Evolutionary conservation across 2,113 vertebrate species (phyloP).

Genomic region (Cyprinus carpio): DNA sequence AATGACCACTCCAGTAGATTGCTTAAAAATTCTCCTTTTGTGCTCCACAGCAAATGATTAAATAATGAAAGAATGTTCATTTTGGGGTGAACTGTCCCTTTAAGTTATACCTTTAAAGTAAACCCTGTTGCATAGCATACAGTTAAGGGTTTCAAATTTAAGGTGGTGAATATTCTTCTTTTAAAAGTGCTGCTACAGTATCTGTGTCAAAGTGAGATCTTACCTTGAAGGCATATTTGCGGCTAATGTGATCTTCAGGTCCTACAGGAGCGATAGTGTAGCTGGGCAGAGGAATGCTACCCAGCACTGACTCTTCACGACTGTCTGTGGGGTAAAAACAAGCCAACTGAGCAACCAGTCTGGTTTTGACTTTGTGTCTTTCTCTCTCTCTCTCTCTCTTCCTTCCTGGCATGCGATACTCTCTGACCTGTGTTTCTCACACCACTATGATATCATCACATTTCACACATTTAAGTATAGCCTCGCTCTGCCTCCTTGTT

Average conservation of each 20-base stretch:
- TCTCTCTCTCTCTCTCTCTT: not conserved
- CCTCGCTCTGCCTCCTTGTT: not conserved
- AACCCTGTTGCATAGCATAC: not conserved
- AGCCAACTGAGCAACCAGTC: not conserved
- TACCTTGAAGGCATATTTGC: conserved; percentile 97
- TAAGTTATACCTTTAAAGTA: not conserved
- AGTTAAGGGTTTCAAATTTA: not conserved
- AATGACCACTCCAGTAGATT: not conserved
- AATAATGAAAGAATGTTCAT: not conserved
- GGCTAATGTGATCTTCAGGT: conserved; percentile 90
- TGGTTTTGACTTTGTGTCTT: not conserved
- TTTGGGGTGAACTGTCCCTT: not conserved
- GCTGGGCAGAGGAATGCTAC: conserved; percentile 93
- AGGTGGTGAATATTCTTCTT: not conserved
- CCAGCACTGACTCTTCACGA: conserved; percentile 91
- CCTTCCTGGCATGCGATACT: not conserved
- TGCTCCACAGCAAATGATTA: not conserved
- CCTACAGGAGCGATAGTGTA: conserved; percentile 86
- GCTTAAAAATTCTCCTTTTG: not conserved
- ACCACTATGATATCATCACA: conserved; percentile 49
- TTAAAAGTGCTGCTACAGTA: not conserved
- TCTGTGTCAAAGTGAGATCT: not conserved
- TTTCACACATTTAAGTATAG: conserved; percentile 62
- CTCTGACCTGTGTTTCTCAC: conserved; percentile 11
- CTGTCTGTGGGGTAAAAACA: conserved; percentile 78